A percentile compares a stretch with the other conserved stretches of the same genome.
Conservation (phyloP, 2,888 invertebrate genomes). For the Limnephilus rhombicus region DNA sequence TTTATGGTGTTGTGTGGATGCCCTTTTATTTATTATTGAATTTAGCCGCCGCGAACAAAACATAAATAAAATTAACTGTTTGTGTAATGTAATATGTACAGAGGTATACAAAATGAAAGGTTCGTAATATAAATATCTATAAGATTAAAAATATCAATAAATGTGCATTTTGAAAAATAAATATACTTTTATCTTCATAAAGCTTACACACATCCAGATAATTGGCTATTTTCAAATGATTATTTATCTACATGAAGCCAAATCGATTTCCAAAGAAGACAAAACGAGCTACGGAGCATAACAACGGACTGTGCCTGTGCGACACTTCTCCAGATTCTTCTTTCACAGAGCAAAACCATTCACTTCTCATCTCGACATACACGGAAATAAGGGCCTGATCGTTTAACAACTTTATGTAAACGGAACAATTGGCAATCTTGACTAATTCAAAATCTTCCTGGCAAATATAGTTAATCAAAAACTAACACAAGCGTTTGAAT, state of each 20-base stretch:
- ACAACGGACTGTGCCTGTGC: constrained; percentile 43
- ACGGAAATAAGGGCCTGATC: background rate
- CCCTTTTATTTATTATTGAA: background rate
- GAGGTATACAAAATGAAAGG: constrained; percentile 6
- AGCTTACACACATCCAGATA: constrained; percentile 66
- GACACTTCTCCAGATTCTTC: background rate
- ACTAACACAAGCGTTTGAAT: background rate
- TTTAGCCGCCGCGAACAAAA: constrained; percentile 3
- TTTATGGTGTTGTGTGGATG: background rate
- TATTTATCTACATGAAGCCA: constrained; percentile 64
- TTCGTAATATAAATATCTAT: constrained; percentile 29
- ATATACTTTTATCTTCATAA: constrained; percentile 59
- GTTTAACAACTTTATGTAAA: background rate
- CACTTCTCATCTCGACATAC: background rate
- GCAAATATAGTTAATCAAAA: background rate
- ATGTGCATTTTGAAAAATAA: constrained; percentile 44
- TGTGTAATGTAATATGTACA: constrained; percentile 37
- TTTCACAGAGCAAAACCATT: background rate
- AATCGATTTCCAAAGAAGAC: constrained; percentile 66
- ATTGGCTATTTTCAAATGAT: constrained; percentile 62
- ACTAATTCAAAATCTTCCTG: background rate
- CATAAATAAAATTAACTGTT: background rate
- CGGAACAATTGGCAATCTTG: background rate
- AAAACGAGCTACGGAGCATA: constrained; percentile 63
- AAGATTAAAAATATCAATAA: constrained; percentile 48